phyloP scores from a whole-genome alignment of 1,140 invertebrate genomes.

The Drosophila simulans region DNA sequence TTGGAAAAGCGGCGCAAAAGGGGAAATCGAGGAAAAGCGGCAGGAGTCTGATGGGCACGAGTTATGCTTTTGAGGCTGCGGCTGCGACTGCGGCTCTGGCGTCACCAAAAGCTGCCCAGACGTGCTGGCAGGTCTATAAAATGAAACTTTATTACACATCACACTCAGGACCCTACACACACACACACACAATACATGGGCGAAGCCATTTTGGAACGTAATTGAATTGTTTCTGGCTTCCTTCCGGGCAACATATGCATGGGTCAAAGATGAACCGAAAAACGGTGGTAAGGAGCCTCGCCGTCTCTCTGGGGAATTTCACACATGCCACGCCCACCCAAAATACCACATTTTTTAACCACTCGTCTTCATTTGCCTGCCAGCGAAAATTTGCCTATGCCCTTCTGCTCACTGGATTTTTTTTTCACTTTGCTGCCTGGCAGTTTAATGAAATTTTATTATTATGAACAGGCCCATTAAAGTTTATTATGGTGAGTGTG shows the following conservation, averaged over 20 bases:
- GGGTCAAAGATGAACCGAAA: constrained; percentile 42
- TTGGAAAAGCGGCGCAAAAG: constrained; percentile 1
- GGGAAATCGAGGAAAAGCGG: background rate
- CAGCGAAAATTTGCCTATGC: constrained; percentile 71
- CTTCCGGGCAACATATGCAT: constrained; percentile 53
- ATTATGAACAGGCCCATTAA: constrained; percentile 80
- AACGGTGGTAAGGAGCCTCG: constrained; percentile 5
- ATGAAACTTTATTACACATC: constrained; percentile 78
- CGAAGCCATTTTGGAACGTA: constrained; percentile 71
- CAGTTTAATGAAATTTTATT: constrained; percentile 84
- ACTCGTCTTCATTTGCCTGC: constrained; percentile 71
- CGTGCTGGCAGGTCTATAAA: constrained; percentile 80
- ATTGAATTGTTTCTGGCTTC: constrained; percentile 77
- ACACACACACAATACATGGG: constrained; percentile 11
- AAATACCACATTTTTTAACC: constrained; percentile 28
- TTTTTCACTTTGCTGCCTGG: constrained; percentile 26
- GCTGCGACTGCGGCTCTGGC: constrained; percentile 57
- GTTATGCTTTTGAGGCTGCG: constrained; percentile 72
- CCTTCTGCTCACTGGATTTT: constrained; percentile 25
- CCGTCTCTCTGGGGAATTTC: constrained; percentile 19
- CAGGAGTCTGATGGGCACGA: constrained; percentile 65
- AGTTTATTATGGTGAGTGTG: constrained; percentile 61
- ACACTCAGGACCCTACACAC: constrained; percentile 43
- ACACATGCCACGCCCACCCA: constrained; percentile 34
- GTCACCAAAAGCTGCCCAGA: constrained; percentile 69